These are phyloP conservation scores for Ctena decussata DNA, from an alignment of 2,888 invertebrate species.

Conservation along the genomic window DNA sequence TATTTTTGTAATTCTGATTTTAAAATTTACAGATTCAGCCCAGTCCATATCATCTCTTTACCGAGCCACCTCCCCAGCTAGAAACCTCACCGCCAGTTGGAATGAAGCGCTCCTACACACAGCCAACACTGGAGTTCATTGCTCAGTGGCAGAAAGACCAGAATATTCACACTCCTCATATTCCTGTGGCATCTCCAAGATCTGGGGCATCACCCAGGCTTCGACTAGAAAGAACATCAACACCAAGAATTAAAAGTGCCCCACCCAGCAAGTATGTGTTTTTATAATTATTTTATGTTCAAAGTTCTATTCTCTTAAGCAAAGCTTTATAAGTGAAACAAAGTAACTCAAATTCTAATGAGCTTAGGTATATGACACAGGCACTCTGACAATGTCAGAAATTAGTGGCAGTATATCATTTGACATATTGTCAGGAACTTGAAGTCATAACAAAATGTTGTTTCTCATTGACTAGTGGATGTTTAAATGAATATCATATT, in stretches of 20 bases:
- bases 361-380: too few species aligned
- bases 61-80: not conserved
- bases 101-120: conserved; percentile 75
- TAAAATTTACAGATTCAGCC: conserved; percentile 34
- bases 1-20: too few species aligned
- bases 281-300: too few species aligned
- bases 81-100: conserved; percentile 79
- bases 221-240: conserved; percentile 51
- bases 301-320: too few species aligned
- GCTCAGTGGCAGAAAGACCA: conserved; percentile 55
- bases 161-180: conserved; percentile 38
- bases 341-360: too few species aligned
- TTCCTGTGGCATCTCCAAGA: conserved; percentile 15
- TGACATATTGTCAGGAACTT: too few species aligned
- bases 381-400: too few species aligned
- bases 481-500: too few species aligned
- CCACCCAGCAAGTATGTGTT: conserved; percentile 26
- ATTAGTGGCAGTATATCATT: too few species aligned
- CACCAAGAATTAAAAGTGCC: conserved; percentile 59
- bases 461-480: too few species aligned
- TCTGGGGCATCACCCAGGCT: conserved; percentile 54
- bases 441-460: too few species aligned
- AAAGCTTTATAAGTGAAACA: too few species aligned
- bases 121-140: conserved; percentile 68
- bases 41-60: conserved; percentile 7